Evolutionary conservation across 2,888 invertebrate species (phyloP).

Genomic region (Torymus aiolomorphi): DNA sequence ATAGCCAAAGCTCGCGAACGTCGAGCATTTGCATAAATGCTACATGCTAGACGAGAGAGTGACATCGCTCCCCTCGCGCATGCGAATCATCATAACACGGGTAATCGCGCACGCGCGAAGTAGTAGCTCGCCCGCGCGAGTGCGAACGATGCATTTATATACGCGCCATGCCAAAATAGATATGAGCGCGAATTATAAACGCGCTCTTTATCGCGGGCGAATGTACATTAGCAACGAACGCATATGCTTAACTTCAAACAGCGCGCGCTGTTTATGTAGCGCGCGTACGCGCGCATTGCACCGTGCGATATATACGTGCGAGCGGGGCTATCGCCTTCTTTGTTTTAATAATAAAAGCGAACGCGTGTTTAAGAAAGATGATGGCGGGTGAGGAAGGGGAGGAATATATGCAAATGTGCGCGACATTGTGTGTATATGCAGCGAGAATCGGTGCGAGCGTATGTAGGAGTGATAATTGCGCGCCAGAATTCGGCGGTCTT

Average conservation of each 20-base stretch:
- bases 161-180: not conserved
- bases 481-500: not conserved
- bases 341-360: conserved; percentile 20
- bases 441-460: not conserved
- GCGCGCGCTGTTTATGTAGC: not conserved
- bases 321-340: not conserved
- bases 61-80: too few species aligned
- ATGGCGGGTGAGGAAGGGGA: not conserved
- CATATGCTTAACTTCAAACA: conserved; percentile 19
- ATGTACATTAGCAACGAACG: conserved; percentile 2
- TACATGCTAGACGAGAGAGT: too few species aligned
- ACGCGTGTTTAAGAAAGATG: conserved; percentile 1
- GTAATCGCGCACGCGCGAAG: too few species aligned
- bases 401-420: conserved; percentile 6
- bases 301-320: too few species aligned
- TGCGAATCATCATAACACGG: too few species aligned
- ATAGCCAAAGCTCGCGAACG: too few species aligned
- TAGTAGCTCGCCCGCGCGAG: too few species aligned
- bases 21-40: too few species aligned
- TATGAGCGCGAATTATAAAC: conserved; percentile 1
- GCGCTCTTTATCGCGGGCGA: conserved; percentile 4
- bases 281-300: not conserved
- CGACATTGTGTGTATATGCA: not conserved
- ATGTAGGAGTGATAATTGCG: not conserved
- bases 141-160: too few species aligned